phyloP scores from a whole-genome alignment of 2,797 vertebrate species.

The Loris lydekkerianus region DNA sequence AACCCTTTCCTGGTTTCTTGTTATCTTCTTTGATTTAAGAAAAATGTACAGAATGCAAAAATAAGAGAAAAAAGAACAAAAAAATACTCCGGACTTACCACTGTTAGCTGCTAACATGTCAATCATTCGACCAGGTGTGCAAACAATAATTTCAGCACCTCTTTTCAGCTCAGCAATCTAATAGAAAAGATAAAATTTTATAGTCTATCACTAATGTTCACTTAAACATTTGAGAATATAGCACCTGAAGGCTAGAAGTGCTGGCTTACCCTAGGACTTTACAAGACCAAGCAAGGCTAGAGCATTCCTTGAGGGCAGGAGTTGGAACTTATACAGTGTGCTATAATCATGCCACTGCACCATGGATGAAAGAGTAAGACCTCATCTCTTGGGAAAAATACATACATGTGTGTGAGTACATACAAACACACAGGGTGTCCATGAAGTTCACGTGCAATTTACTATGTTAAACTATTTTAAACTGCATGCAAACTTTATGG shows the following conservation, averaged over 20 bases:
- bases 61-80: constrained; percentile 66
- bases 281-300: no score
- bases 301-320: no score
- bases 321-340: no score
- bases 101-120: constrained; percentile 99
- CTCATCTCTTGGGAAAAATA: neutral
- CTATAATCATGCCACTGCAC: no score
- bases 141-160: constrained; percentile 99
- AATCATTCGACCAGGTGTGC: constrained; percentile 99
- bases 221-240: constrained; percentile 57
- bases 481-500: no score
- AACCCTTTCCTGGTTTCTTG: constrained; percentile 84
- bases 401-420: no score
- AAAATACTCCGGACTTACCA: constrained; percentile 92
- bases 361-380: neutral
- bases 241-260: neutral
- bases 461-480: no score
- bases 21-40: constrained; percentile 85
- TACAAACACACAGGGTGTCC: neutral
- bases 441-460: no score
- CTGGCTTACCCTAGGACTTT: no score
- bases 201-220: neutral
- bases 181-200: constrained; percentile 68
- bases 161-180: constrained; percentile 99
- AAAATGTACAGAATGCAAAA: constrained; percentile 79